Base-by-base conservation (phyloP, 2,888 invertebrate species). In the Parthenolecanium corni region DNA sequence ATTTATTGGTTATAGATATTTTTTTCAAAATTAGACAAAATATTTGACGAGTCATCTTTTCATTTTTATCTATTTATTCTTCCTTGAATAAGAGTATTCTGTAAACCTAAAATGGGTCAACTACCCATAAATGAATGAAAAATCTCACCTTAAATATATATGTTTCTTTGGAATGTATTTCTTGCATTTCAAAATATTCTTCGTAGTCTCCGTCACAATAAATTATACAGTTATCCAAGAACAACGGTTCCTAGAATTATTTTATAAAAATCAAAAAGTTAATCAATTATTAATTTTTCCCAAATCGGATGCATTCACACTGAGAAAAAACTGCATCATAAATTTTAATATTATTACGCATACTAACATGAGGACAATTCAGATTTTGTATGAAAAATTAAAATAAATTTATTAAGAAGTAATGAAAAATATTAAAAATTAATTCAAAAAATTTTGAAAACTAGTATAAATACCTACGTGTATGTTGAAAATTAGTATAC, bases 171-270 rank as follows among this genome's bases (percentile, higher is more conserved):
- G 89, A 86, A 67, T 89, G 84, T 68, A 91, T 82, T 76, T 94
- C 93, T 76, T 92, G 91, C 68, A 95, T 84, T 79, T 95, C 95
- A 74, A 95, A 94, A 75, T 91, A 91, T 74, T 93, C 92, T 73
- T 91, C 89, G 73, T 86, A 85, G 70, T 93, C 92, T 65, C 88
- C 85, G 74, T 93, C 93, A 70, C 77, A 77, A 62, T 86, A 87
- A 64, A 95, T 86, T 67, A 95, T 88, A 75, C 94, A 93, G 70
- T 89, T 82, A 74, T 92, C 91, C 71, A 95, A 78, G 75, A 86
- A 88, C 68, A 94, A 79, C 40, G 94, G 94, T 73, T 94, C 94
- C 78, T 82, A 69, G 4, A 42, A 18, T 38, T 38, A 49, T 52
- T 52, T 52, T 5, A 25, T 20, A 54, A 3, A 9, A n/a, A 9